Conservation (phyloP, 2,888 invertebrate genomes). For the Campopleginae sp. region DNA sequence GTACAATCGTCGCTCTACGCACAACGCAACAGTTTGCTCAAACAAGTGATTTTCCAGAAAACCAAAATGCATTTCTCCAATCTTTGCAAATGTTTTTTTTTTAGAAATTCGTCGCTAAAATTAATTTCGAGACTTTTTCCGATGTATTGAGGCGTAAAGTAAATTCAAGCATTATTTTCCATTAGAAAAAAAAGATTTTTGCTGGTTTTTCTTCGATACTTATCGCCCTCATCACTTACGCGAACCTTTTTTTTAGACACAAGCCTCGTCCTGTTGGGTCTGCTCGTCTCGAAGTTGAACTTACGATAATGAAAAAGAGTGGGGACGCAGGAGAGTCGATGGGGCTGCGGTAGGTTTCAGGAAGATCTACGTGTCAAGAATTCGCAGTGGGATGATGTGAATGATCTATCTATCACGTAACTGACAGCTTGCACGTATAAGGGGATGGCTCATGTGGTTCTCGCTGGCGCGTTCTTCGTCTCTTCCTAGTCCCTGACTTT, state of each 20-base stretch:
- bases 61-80: background rate
- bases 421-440: conserved; percentile 72
- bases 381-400: conserved; percentile 67
- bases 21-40: background rate
- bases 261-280: background rate
- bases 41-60: background rate
- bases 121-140: background rate
- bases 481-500: conserved; percentile 9
- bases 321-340: conserved; percentile 31
- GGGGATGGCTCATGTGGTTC: conserved; percentile 57
- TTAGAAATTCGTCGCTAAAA: conserved; percentile 8
- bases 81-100: background rate
- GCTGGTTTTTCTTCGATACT: background rate
- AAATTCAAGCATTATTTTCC: background rate
- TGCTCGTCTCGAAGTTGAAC: background rate
- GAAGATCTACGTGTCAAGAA: conserved; percentile 76
- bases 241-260: background rate
- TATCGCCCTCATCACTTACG: background rate
- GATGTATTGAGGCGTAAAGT: background rate
- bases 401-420: conserved; percentile 75
- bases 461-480: conserved; percentile 30
- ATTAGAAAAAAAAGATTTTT: background rate
- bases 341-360: conserved; percentile 67
- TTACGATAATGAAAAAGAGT: conserved; percentile 29
- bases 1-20: background rate